Evolutionary conservation across 2,888 invertebrate species (phyloP).

Genomic region (Beris morrisii): DNA sequence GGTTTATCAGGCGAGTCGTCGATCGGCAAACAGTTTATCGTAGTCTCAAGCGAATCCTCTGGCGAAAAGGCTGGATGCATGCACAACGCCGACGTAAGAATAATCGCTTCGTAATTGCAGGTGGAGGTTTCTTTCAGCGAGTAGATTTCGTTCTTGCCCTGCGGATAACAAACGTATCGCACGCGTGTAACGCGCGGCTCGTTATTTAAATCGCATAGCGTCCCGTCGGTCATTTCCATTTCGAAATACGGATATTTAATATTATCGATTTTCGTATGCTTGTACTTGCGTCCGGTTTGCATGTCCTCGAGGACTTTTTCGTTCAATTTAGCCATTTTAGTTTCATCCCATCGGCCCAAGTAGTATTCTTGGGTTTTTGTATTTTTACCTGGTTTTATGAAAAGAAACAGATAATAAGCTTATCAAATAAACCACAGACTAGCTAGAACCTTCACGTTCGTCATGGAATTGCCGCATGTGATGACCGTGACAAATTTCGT

Average conservation of each 20-base stretch:
- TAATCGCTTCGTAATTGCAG: slow-evolving; percentile 91
- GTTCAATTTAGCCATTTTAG: slow-evolving; percentile 64
- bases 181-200: slow-evolving; percentile 80
- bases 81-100: slow-evolving; percentile 85
- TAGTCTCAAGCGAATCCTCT: slow-evolving; percentile 74
- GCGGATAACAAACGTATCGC: slow-evolving; percentile 84
- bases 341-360: slow-evolving; percentile 75
- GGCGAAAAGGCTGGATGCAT: slow-evolving; percentile 85
- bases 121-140: slow-evolving; percentile 91
- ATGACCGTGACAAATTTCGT: slow-evolving; percentile 92
- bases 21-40: slow-evolving; percentile 73
- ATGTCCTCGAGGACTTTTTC: slow-evolving; percentile 58
- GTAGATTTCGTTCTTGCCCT: slow-evolving; percentile 89
- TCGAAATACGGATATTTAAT: slow-evolving; percentile 84
- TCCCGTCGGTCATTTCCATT: slow-evolving; percentile 85
- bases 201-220: slow-evolving; percentile 87
- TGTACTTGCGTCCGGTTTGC: slow-evolving; percentile 61
- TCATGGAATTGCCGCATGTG: slow-evolving; percentile 95
- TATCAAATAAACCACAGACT: not conserved
- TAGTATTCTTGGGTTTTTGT: slow-evolving; percentile 83
- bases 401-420: not conserved
- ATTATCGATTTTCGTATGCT: slow-evolving; percentile 82
- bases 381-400: slow-evolving; percentile 61
- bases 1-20: slow-evolving; percentile 72
- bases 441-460: slow-evolving; percentile 71